Evolutionary conservation across 2,113 vertebrate species (phyloP).

Genomic region (Cebus imitator): DNA sequence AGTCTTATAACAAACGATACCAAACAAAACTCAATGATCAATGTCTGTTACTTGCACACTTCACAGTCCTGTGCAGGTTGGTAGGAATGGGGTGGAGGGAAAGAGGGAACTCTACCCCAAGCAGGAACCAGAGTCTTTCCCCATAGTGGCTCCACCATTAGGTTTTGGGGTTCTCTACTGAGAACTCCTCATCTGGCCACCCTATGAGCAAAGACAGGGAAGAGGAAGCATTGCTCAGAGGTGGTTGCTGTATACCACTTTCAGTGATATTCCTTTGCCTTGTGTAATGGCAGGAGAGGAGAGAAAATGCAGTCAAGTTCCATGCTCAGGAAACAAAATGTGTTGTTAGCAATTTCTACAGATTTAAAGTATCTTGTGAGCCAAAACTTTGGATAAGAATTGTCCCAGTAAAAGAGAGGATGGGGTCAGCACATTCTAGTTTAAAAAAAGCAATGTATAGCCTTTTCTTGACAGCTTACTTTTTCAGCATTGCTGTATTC

Average conservation of each 20-base stretch:
- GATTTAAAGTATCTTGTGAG: not conserved
- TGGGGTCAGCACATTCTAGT: not conserved
- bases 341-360: not conserved
- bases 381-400: not conserved
- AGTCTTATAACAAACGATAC: not conserved
- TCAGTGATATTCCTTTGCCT: not conserved
- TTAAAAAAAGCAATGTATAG: not conserved
- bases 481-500: not conserved
- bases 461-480: not conserved
- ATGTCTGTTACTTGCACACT: not conserved
- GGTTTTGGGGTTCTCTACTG: not conserved
- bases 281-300: not conserved
- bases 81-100: fast-evolving
- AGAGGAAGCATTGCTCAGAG: not conserved
- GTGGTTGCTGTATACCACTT: too few species aligned
- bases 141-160: not conserved
- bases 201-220: not conserved
- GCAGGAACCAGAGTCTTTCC: not conserved
- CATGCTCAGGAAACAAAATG: not conserved
- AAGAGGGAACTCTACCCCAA: not conserved
- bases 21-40: not conserved
- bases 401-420: not conserved
- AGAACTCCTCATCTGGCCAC: not conserved
- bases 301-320: not conserved
- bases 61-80: not conserved